Evolutionary conservation across 2,888 invertebrate genomes (phyloP).

Genomic region (Dynastes grantii): DNA sequence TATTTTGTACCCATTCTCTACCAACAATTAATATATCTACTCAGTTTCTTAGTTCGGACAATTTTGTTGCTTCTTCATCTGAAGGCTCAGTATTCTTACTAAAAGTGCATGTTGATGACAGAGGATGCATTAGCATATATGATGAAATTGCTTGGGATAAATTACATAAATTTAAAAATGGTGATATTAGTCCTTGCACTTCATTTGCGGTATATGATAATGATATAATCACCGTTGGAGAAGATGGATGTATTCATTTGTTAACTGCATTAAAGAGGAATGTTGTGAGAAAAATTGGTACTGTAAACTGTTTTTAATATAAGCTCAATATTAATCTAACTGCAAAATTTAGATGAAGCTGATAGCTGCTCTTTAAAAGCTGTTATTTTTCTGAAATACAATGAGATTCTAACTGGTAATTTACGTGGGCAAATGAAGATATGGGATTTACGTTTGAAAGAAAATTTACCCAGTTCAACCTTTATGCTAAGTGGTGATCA

Average conservation of each 20-base stretch:
- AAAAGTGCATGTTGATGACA: conserved; percentile 76
- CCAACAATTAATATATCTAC: conserved; percentile 53
- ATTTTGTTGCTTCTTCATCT: conserved; percentile 79
- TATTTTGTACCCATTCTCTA: not conserved
- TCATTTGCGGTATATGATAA: conserved; percentile 83
- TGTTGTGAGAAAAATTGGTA: conserved; percentile 73
- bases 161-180: conserved; percentile 77
- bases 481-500: conserved; percentile 85
- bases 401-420: conserved; percentile 87
- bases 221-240: conserved; percentile 87
- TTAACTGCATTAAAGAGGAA: conserved; percentile 72
- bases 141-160: conserved; percentile 78
- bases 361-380: conserved; percentile 88
- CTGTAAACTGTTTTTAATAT: not conserved
- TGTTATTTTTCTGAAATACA: conserved; percentile 81
- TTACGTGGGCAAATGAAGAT: conserved; percentile 92
- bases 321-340: not conserved
- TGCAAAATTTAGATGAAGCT: conserved; percentile 74
- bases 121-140: conserved; percentile 74
- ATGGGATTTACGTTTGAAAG: conserved; percentile 84
- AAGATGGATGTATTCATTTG: conserved; percentile 83
- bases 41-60: conserved; percentile 79
- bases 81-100: conserved; percentile 80
- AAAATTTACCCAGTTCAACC: conserved; percentile 78
- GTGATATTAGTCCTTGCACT: conserved; percentile 80